These are phyloP conservation scores for Caenorhabditis uteleia DNA, from an alignment of 2,888 invertebrate genomes.

Conservation along the genomic window DNA sequence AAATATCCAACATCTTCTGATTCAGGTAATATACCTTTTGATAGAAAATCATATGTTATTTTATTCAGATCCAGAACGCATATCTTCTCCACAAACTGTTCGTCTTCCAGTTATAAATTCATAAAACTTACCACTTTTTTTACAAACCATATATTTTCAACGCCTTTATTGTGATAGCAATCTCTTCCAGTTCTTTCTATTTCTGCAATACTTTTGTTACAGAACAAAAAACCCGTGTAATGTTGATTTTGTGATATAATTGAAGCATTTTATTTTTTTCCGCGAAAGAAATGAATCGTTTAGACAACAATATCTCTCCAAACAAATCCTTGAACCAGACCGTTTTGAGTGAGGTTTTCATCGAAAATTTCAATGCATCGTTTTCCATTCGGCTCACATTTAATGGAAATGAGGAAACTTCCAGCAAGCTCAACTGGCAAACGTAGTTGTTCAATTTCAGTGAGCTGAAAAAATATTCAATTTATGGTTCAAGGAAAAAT, in stretches of 20 bases:
- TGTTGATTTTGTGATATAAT: no score
- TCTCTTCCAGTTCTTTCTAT: no score
- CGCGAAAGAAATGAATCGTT: no score
- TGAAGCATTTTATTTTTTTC: background rate
- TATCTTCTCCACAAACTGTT: background rate
- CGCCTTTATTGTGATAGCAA: background rate
- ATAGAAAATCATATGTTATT: no score
- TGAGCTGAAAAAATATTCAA: conserved; percentile 5
- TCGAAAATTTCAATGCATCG: conserved; percentile 22
- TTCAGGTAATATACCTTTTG: background rate
- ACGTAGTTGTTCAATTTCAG: conserved; percentile 33
- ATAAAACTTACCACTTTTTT: background rate
- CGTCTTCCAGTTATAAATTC: background rate
- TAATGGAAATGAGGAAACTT: conserved; percentile 21
- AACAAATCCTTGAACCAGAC: conserved; percentile 24
- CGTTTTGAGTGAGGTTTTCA: conserved; percentile 30
- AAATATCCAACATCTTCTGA: background rate
- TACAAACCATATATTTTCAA: background rate
- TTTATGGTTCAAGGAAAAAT: background rate
- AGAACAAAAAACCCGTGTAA: conserved; percentile 3
- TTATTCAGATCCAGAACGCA: background rate
- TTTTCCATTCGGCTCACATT: conserved; percentile 20
- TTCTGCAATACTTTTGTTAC: no score
- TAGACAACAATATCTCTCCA: conserved; percentile 34
- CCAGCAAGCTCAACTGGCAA: conserved; percentile 30